Evolutionary conservation across 2,113 vertebrate genomes (phyloP).

Genomic region (Fulica atra): DNA sequence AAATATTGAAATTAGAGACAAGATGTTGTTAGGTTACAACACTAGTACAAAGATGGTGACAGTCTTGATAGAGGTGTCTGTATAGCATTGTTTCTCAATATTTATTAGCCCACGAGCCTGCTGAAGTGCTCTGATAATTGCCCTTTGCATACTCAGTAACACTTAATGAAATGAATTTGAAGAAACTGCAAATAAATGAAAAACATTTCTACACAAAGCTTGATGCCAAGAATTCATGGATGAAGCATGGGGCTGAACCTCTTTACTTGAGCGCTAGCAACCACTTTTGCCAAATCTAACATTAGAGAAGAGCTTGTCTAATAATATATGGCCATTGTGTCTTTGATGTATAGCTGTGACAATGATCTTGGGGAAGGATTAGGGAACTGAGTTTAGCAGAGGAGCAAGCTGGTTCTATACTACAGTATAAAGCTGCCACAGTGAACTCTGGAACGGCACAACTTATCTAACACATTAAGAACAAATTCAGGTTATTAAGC

Average conservation of each 20-base stretch:
- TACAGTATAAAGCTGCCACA: not conserved
- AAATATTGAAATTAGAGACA: not conserved
- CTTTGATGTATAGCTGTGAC: not conserved
- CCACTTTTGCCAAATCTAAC: not conserved
- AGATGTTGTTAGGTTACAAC: not conserved
- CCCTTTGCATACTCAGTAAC: not conserved
- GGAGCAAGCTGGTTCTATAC: not conserved
- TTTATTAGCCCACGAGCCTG: not conserved
- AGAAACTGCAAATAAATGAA: not conserved
- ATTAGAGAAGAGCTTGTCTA: not conserved
- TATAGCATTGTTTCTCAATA: not conserved
- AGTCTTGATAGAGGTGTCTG: not conserved
- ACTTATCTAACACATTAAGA: not conserved
- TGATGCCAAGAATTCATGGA: not conserved
- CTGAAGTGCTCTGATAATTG: not conserved
- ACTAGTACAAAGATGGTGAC: not conserved
- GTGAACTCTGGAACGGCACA: not conserved
- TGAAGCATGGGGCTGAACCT: not conserved
- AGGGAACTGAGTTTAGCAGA: not conserved
- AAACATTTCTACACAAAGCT: not conserved
- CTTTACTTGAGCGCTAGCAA: not conserved
- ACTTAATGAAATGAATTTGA: not conserved
- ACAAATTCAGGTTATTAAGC: conserved; percentile 17
- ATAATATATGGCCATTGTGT: not conserved
- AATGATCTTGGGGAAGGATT: not conserved